phyloP scores from a whole-genome alignment of 2,113 vertebrate genomes.

The Cebus imitator region DNA sequence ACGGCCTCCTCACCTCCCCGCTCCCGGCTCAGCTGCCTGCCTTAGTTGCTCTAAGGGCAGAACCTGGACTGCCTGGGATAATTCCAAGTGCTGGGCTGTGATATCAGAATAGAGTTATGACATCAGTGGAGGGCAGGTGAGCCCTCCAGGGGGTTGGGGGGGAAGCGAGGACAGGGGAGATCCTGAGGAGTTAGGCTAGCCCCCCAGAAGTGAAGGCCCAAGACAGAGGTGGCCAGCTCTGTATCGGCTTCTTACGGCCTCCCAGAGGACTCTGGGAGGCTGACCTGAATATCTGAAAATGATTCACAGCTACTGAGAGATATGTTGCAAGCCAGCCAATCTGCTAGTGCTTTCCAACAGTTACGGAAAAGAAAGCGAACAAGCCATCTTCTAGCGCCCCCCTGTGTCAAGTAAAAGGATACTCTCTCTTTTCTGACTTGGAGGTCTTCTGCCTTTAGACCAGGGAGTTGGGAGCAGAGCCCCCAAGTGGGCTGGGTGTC shows the following conservation, averaged over 20 bases:
- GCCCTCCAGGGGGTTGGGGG: background rate
- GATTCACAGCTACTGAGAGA: background rate
- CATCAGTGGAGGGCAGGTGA: background rate
- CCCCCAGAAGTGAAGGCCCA: background rate
- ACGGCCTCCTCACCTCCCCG: background rate
- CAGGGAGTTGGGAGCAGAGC: background rate
- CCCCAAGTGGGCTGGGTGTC: background rate
- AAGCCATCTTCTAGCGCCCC: conserved; percentile 34
- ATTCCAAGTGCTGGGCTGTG: conserved; percentile 31
- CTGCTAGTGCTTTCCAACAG: background rate
- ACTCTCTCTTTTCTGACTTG: background rate
- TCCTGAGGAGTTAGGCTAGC: background rate
- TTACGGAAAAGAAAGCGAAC: background rate
- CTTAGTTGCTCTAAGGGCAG: background rate
- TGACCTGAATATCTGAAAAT: background rate
- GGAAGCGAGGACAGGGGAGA: background rate
- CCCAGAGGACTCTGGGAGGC: background rate
- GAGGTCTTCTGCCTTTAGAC: background rate
- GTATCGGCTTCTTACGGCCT: background rate
- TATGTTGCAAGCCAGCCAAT: background rate
- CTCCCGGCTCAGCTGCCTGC: background rate
- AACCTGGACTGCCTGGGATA: background rate
- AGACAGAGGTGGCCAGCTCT: background rate
- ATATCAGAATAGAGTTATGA: conserved; percentile 66
- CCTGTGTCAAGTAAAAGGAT: conserved; percentile 35